These are phyloP conservation scores for Temnothorax curvispinosus DNA, from an alignment of 1,140 invertebrate species.

Conservation along the genomic window DNA sequence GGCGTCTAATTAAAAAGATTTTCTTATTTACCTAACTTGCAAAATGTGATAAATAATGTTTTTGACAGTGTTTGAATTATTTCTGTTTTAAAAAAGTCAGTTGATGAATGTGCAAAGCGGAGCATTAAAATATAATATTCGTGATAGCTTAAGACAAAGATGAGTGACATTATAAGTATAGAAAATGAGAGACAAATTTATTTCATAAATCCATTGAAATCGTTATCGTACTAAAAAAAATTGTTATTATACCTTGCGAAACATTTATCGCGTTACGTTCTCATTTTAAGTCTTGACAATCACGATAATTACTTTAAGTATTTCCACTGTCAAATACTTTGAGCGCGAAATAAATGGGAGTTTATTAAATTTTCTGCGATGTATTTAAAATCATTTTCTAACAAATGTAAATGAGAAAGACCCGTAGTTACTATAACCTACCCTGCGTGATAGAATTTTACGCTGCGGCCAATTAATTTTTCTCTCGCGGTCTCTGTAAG, in stretches of 20 bases:
- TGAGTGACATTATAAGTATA: neutral
- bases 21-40: neutral
- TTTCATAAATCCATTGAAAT: neutral
- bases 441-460: neutral
- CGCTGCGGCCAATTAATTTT: conserved; percentile 22
- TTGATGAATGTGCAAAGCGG: neutral
- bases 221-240: neutral
- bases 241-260: neutral
- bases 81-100: neutral
- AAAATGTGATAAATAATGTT: neutral
- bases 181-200: neutral
- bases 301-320: neutral
- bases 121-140: neutral
- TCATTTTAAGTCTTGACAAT: neutral
- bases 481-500: neutral
- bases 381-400: neutral
- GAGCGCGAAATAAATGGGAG: neutral
- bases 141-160: neutral
- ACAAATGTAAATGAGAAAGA: neutral
- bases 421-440: neutral
- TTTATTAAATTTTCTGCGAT: neutral
- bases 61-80: neutral
- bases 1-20: neutral
- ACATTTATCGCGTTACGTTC: neutral
- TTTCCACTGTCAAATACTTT: neutral